Conservation (phyloP, 2,888 invertebrate species). For the Molorchus minor region DNA sequence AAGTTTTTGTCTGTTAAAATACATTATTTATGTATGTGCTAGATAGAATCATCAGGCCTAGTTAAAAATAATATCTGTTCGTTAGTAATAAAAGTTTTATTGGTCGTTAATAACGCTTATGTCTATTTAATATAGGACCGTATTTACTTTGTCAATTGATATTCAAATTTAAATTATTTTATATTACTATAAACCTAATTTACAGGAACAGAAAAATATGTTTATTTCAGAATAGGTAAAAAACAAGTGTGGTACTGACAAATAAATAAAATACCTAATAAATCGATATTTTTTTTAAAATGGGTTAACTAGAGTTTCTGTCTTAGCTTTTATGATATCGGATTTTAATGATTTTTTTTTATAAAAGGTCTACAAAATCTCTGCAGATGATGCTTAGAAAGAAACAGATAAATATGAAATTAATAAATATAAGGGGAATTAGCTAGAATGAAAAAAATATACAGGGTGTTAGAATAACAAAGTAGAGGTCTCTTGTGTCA, state of each 20-base stretch:
- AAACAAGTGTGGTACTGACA: background rate
- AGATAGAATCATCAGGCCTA: background rate
- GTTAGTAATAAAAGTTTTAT: conserved; percentile 16
- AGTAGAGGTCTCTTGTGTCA: too few relatives aligned
- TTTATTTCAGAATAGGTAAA: background rate
- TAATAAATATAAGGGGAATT: too few relatives aligned
- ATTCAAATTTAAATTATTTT: conserved; percentile 20
- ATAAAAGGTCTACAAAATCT: too few relatives aligned
- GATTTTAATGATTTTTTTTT: too few relatives aligned
- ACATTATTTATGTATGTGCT: conserved; percentile 9
- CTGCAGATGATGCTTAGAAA: too few relatives aligned
- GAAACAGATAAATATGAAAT: too few relatives aligned
- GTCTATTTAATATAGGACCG: conserved; percentile 11
- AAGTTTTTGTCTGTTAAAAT: conserved; percentile 10
- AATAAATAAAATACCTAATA: too few relatives aligned
- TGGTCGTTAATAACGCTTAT: conserved; percentile 15
- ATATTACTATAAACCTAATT: conserved; percentile 5
- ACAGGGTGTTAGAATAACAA: too few relatives aligned
- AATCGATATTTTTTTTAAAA: too few relatives aligned
- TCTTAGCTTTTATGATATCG: too few relatives aligned
- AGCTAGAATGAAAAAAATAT: too few relatives aligned
- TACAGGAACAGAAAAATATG: background rate
- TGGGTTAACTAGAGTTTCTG: too few relatives aligned
- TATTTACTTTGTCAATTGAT: conserved; percentile 10
- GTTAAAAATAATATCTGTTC: conserved; percentile 1